A percentile compares a stretch with the other conserved stretches of the same genome.
These are phyloP conservation scores for Sarcoramphus papa DNA, from an alignment of 2,797 vertebrate genomes.

Conservation along the genomic window DNA sequence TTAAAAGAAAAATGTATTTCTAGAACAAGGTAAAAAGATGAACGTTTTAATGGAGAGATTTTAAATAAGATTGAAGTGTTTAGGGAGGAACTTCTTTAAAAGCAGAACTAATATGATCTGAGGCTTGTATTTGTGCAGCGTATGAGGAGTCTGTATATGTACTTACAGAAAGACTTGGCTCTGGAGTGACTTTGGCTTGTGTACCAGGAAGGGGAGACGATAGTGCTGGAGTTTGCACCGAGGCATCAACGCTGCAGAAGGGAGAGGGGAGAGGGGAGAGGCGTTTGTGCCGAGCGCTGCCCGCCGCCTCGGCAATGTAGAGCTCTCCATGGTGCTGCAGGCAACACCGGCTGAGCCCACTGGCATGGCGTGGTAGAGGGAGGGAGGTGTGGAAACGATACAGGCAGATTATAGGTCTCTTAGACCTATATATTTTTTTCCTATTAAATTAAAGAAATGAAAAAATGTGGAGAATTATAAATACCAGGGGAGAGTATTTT, in stretches of 20 bases:
- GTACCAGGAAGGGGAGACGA: accelerated
- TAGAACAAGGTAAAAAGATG: background rate
- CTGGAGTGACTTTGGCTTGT: accelerated
- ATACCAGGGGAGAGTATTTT: background rate
- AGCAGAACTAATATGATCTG: background rate
- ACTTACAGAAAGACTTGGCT: accelerated
- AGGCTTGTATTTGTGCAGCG: background rate
- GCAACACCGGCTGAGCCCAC: accelerated
- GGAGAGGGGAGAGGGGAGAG: accelerated
- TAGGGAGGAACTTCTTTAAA: background rate
- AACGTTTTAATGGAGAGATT: background rate
- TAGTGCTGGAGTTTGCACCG: accelerated
- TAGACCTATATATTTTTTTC: background rate
- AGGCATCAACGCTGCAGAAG: accelerated
- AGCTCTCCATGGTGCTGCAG: constrained; percentile 17
- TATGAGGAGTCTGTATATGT: background rate
- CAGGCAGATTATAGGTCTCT: background rate
- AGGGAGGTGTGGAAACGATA: accelerated
- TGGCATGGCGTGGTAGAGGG: accelerated
- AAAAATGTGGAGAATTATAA: background rate
- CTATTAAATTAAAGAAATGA: background rate
- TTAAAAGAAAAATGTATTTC: background rate
- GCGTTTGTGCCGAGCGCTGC: accelerated
- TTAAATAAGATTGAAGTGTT: background rate
- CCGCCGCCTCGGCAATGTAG: accelerated